These are phyloP conservation scores for Oconnorella tubifera DNA, from an alignment of 2,888 invertebrate species.

Conservation along the genomic window DNA sequence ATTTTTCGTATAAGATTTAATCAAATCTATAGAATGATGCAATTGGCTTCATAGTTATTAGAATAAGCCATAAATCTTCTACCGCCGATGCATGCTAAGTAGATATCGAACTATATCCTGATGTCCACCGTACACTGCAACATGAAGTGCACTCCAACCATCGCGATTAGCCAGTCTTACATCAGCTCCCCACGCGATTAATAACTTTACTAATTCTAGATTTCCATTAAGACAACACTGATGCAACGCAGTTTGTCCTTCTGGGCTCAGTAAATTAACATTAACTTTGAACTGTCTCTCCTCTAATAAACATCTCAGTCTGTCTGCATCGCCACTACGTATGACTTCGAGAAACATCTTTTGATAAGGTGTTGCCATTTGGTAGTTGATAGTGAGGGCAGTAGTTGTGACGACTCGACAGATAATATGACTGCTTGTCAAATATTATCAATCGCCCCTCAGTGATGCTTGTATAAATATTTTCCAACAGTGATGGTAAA, in stretches of 20 bases:
- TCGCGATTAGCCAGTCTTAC: slow-evolving; percentile 55
- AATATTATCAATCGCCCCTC: too few species aligned
- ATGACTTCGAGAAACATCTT: slow-evolving; percentile 52
- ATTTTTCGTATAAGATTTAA: too few species aligned
- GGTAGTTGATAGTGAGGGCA: too few species aligned
- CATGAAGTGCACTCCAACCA: slow-evolving; percentile 55
- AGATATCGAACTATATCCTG: slow-evolving; percentile 31
- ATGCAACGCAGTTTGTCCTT: slow-evolving; percentile 56
- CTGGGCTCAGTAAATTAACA: slow-evolving; percentile 54
- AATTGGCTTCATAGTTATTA: too few species aligned
- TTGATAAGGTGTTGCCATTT: slow-evolving; percentile 37
- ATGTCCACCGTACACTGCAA: slow-evolving; percentile 56
- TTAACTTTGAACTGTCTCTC: slow-evolving; percentile 51
- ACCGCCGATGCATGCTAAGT: slow-evolving; percentile 23
- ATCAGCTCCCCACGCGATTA: slow-evolving; percentile 57
- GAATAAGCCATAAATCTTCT: too few species aligned
- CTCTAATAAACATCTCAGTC: slow-evolving; percentile 50
- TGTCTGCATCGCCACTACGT: slow-evolving; percentile 48
- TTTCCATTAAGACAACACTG: slow-evolving; percentile 55
- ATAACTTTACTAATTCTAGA: slow-evolving; percentile 56
- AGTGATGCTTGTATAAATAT: too few species aligned
- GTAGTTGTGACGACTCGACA: too few species aligned
- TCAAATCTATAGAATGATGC: too few species aligned
- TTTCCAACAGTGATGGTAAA: too few species aligned
- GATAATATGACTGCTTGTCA: too few species aligned